Base-by-base conservation (phyloP, 2,888 invertebrate genomes). In the Stictocephala bisonia region DNA sequence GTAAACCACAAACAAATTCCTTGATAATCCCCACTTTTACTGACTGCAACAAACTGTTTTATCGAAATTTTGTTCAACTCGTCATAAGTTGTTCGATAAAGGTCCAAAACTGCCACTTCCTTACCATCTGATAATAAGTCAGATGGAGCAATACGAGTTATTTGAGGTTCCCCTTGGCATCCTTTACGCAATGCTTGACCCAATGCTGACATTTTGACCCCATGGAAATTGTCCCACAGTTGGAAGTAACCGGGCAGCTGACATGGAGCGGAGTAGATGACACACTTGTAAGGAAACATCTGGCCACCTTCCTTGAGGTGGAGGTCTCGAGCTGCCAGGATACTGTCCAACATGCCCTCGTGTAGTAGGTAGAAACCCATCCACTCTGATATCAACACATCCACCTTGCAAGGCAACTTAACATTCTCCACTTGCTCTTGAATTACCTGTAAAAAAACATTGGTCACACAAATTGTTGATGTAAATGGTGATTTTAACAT, bases 361-460 rank as follows among this genome's bases (percentile, higher is more conserved):
- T 97, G 97, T 15, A 98, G 85, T 31, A 98, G 86, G 84, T 96
- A 97, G 84, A 97, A 97, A 0, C 97, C 97, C 97, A 98, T 98
- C 97, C 97, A 98, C 85, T 98, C 97, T 0, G 97, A 97, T 3
- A 98, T 89, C 76, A 98, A 94, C 9, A 95, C 88, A 84, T 97
- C 97, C 1, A 95, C 93, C 84, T 92, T 90, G 7, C 87, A 86
- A 0, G 92, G 90, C 64, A 93, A 83, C 0, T 84, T 82, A 2
- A 95, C 86, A 81, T 95, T 91, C 86, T 96, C 96, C 6, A 95
- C 88, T 85, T 86, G 88, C 67, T 88, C 89, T 80, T 93, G 90
- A 50, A 95, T 88, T 9, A 95, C 89, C 89, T 90, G 78, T 29
- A 84, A 80, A 56, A 74, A 76, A 67, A n/a, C n/a, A n/a, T n/a